Conservation (phyloP, 2,888 invertebrate genomes). For the Tetranychus truncatus region DNA sequence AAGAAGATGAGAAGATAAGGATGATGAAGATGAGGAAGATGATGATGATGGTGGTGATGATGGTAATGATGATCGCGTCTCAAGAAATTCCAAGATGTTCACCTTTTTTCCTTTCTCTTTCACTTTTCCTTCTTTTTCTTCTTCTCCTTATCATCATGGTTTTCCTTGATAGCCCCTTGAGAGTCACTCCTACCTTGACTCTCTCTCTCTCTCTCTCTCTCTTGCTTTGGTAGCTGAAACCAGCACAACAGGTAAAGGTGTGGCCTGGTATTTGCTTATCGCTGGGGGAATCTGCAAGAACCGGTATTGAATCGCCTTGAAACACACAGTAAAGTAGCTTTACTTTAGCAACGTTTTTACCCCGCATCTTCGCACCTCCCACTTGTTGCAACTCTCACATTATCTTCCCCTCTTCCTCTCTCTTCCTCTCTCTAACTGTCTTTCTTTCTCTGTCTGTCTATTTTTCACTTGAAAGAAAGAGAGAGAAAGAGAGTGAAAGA, state of each 20-base stretch:
- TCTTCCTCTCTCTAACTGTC: background rate
- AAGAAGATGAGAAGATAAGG: too few species aligned
- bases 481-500: slow-evolving; percentile 9
- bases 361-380: slow-evolving; percentile 1
- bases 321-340: background rate
- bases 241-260: background rate
- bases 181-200: too few species aligned
- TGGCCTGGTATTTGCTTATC: background rate
- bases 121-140: too few species aligned
- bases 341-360: background rate
- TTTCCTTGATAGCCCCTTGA: too few species aligned
- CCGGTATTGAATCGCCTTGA: slow-evolving; percentile 1
- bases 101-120: too few species aligned
- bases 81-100: too few species aligned
- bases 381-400: background rate
- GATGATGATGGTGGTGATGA: too few species aligned
- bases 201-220: too few species aligned
- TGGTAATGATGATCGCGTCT: too few species aligned
- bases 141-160: too few species aligned
- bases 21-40: too few species aligned
- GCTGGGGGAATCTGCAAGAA: background rate
- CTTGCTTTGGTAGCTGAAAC: background rate
- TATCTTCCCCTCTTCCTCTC: background rate
- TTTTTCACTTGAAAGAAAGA: slow-evolving; percentile 5
- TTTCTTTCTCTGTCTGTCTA: slow-evolving; percentile 2